Base-by-base conservation (phyloP, 2,888 invertebrate species). In the Pyrrhosoma nymphula region DNA sequence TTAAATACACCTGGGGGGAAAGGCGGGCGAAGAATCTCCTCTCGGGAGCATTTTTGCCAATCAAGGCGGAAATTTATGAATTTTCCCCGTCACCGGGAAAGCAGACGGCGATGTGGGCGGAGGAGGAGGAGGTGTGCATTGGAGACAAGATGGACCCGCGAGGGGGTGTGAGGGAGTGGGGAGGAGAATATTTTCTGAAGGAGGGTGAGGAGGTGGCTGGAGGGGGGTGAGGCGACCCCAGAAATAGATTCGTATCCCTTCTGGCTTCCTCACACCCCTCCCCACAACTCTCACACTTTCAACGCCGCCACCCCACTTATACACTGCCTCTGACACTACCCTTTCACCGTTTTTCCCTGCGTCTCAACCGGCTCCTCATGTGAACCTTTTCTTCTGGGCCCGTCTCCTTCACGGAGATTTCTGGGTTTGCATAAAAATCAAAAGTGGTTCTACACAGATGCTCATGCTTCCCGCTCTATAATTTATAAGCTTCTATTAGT, bases 41-140 rank as follows among this genome's bases (percentile, higher is more conserved):
- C 35, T 35, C 35, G 16, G 56, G n/a, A 89, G 88, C 26, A 47
- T 89, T 89, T 89, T 89, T n/a, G 69, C 69, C 93, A 69, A 93
- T 69, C 69, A 75, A 69, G 23, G 47, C 26, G 47, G 93, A 93
- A 93, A 93, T 93, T 93, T 93, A 93, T 93, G 93, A 93, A 93
- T 93, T 93, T 23, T 12, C 89, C 16, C 89, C 56, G 55, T 26
- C 26, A 26, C n/a, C 12, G 89, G 23, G 91, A 60, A 39, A 26
- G 35, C 12, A 35, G 39, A 23, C 14, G 3, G 20, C 16, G 55
- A n/a, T 1, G 26, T 47, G 55, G 93, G 39, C 55, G 56, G 60
- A 10, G 20, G 60, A 12, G 82, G 16, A 16, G 30, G 18, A n/a
- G 12, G 23, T 23, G 47, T 82, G 30, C n/a, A 35, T 35, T 82